Evolutionary conservation across 2,888 invertebrate species (phyloP).

Genomic region (Lasioglossum marginatum): DNA sequence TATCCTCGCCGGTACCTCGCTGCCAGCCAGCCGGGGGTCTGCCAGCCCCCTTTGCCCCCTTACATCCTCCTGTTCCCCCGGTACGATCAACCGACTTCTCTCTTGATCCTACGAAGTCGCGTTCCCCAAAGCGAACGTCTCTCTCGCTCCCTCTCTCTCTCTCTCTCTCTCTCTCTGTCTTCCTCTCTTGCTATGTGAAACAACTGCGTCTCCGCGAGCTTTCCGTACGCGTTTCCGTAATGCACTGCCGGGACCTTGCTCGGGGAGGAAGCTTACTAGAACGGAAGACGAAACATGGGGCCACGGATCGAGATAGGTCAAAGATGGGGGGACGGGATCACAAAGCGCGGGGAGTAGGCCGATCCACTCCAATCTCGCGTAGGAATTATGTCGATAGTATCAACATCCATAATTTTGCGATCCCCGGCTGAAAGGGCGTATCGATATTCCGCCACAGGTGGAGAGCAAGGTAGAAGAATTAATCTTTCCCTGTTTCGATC

Average conservation of each 20-base stretch:
- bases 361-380: slow-evolving; percentile 37
- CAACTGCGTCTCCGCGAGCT: slow-evolving; percentile 21
- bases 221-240: slow-evolving; percentile 59
- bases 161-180: not conserved
- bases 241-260: slow-evolving; percentile 58
- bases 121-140: slow-evolving; percentile 19
- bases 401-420: slow-evolving; percentile 7
- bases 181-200: not conserved
- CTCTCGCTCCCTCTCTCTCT: not conserved
- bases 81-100: slow-evolving; percentile 54
- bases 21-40: slow-evolving; percentile 59
- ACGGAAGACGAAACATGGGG: slow-evolving; percentile 42
- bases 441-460: slow-evolving; percentile 17
- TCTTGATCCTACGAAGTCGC: slow-evolving; percentile 54
- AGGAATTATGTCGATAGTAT: slow-evolving; percentile 28
- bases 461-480: not conserved
- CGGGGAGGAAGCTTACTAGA: slow-evolving; percentile 50
- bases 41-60: slow-evolving; percentile 37
- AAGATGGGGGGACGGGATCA: not conserved
- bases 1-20: slow-evolving; percentile 70
- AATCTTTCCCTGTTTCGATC: not conserved
- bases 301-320: slow-evolving; percentile 27
- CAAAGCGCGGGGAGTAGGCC: not conserved
- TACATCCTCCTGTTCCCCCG: slow-evolving; percentile 19
- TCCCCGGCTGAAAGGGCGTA: not conserved